Evolutionary conservation across 35 echinoderm and acorn worm genomes (phyloP).

Genomic region (Hemicentrotus pulcherrimus): DNA sequence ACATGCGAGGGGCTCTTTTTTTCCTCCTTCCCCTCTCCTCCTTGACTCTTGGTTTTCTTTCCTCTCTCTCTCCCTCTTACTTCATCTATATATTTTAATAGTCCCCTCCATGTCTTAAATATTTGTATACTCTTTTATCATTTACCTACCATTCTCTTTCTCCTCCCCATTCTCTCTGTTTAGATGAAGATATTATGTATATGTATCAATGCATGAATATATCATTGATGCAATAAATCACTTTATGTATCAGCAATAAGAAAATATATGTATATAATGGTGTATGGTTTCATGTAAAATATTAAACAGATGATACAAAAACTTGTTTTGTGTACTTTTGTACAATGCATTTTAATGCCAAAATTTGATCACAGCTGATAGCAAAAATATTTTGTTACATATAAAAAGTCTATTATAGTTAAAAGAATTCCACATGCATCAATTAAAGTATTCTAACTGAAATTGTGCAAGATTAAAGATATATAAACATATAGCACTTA

Average conservation of each 20-base stretch:
- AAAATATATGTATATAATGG: no score
- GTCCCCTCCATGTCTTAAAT: no score
- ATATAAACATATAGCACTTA: neutral
- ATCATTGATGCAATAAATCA: neutral
- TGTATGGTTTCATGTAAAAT: neutral
- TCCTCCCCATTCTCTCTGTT: no score
- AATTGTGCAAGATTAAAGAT: neutral
- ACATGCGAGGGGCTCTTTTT: no score
- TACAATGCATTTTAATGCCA: conserved; percentile 19
- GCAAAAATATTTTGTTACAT: conserved; percentile 6
- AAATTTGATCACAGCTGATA: neutral
- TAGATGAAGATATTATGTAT: no score
- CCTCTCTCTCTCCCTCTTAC: no score
- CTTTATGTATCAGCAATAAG: no score
- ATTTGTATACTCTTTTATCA: no score
- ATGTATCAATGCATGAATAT: neutral
- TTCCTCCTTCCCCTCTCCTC: no score
- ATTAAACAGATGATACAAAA: neutral
- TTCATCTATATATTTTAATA: no score
- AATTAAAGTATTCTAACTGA: neutral
- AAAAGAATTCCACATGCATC: neutral
- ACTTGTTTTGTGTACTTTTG: neutral
- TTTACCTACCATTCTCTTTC: no score
- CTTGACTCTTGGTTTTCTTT: no score
- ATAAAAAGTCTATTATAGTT: neutral